These are phyloP conservation scores for Ciona savignyi DNA, from an alignment of 23 tunicate genomes.

Conservation along the genomic window DNA sequence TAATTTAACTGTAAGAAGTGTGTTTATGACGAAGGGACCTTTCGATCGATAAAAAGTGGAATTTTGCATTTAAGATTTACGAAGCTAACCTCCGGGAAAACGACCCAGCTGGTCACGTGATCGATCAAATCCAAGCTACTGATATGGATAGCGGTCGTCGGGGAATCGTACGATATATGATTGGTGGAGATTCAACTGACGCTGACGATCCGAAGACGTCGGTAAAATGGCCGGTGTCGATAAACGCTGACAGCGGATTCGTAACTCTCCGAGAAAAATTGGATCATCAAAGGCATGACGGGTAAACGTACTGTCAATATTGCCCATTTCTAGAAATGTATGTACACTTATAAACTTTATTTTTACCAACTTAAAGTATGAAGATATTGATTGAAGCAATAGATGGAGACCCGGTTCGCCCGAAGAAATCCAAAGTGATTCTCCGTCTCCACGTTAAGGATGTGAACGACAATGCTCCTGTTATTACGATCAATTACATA, in stretches of 20 bases:
- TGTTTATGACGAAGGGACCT: too few species aligned
- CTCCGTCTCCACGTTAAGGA: slow-evolving; percentile 41
- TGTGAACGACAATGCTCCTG: slow-evolving; percentile 80
- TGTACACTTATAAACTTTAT: background rate
- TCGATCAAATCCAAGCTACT: slow-evolving; percentile 26
- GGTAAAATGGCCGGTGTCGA: slow-evolving; percentile 20
- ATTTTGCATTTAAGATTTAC: slow-evolving; percentile 13
- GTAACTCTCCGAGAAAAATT: slow-evolving; percentile 41
- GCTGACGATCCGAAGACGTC: background rate
- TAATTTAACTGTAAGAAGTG: too few species aligned
- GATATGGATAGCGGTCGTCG: slow-evolving; percentile 36
- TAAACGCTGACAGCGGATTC: slow-evolving; percentile 45
- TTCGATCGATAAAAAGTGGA: too few species aligned
- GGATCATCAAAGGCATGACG: slow-evolving; percentile 33
- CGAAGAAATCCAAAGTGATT: slow-evolving; percentile 22
- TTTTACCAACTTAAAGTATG: slow-evolving; percentile 21
- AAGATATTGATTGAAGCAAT: slow-evolving; percentile 46
- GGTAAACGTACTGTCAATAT: background rate
- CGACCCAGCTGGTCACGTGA: slow-evolving; percentile 17
- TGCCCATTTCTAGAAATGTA: background rate
- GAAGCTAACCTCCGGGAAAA: slow-evolving; percentile 24
- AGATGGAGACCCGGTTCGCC: slow-evolving; percentile 38
- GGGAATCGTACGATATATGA: slow-evolving; percentile 18
- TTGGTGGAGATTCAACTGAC: slow-evolving; percentile 2
- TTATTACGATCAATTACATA: slow-evolving; percentile 39